Evolutionary conservation across 2,888 invertebrate species (phyloP), one percentile per base, ranked within the genome.

Genomic region (Timema podura): DNA sequence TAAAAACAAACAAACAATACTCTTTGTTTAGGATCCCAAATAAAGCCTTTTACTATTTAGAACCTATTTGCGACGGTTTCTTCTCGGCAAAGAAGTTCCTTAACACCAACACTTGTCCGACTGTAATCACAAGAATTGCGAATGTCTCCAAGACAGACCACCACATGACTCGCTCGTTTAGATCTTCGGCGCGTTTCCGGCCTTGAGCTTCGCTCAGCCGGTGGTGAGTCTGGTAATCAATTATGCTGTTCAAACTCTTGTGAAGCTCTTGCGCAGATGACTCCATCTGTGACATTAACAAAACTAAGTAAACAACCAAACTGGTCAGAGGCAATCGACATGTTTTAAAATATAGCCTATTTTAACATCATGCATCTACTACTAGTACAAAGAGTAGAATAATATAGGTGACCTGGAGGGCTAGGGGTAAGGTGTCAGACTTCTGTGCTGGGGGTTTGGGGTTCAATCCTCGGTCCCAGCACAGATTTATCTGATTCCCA

Each of bases 151-250:
- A 87, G 61, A 94, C 83, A 0, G 98, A 96, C 97, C 98, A 99
- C 85, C 89, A 89, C 79, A 95, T 86, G 9, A 99, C 98, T 76
- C 94, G 87, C 80, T 96, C 95, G 78, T 98, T 98, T 69, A 99
- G 85, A 80, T 98, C 96, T 83, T 99, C 99, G 0, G 98, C 99
- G 71, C 97, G 87, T 79, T 95, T 96, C 68, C 98, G 89, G 67
- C 96, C 92, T 80, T 97, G 96, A 2, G 98, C 91, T 83, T 99
- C 99, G 68, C 96, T 86, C 73, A 99, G 83, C 71, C 97, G 87
- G 83, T 98, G 97, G 83, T 98, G 98, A 6, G 98, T 99, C 84
- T 99, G 98, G 78, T 93, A 93, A 81, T 99, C 98, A 74, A 96
- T 86, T 69, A 98, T 92, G 74, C 88, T 89, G 77, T 92, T 93